Evolutionary conservation across 2,113 vertebrate genomes (phyloP), one percentile per base, ranked within the genome.

Genomic region (Pionites leucogaster): DNA sequence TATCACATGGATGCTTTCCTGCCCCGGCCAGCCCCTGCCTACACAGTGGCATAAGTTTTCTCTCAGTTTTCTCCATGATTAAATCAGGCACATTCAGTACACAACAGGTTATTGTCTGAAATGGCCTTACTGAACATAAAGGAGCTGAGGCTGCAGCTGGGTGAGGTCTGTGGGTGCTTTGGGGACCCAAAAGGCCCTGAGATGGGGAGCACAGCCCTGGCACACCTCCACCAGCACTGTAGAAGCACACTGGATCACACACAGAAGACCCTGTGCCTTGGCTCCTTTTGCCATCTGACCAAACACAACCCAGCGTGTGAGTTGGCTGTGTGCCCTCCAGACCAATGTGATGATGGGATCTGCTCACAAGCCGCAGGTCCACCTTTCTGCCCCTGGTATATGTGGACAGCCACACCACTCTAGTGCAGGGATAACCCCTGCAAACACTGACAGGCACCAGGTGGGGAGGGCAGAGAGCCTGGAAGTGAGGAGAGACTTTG

Each of bases 321-420:
- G 86, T 64, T 7, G 2, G 44, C 41, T 25, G 13, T 1, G 4
- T 11, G 64, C 44, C 25, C 82, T 35, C 59, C 44, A 13, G 10
- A n/a, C 1, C n/a, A 5, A 3, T 0, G 10, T 33, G 13, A 4
- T 3, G 15, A 3, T 59, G n/a, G 31, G 19, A 37, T 23, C 27
- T 82, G 25, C 52, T 49, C 74, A 13, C 12, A 5, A 75, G 31
- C 24, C 33, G 17, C 1, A 3, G 23, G 23, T 44, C 24, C 46
- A 7, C 3, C 4, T 57, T n/a, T n/a, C 25, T 31, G 50, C 35
- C 62, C 57, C 19, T 42, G 39, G 9, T 11, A 53, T 57, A 5
- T 42, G 19, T 11, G 72, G 33, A 7, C 41, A 65, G 33, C 9
- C 52, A 9, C 60, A 16, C 2, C 29, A 4, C 25, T 7, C 7